Evolutionary conservation across 2,113 vertebrate species (phyloP).

Genomic region (Pionites leucogaster): DNA sequence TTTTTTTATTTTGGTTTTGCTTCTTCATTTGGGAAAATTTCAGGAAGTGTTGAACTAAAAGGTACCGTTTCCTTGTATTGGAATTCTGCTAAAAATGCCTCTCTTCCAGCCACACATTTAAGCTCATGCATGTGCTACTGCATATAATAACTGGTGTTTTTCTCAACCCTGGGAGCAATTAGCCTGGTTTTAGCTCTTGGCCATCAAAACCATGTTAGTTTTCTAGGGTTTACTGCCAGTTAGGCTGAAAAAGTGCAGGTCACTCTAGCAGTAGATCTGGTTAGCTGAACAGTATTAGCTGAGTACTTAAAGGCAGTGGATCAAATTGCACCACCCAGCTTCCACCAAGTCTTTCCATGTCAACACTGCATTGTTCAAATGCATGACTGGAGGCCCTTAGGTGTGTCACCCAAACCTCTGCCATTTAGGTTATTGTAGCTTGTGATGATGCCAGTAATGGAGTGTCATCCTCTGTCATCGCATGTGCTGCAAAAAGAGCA

Average conservation of each 20-base stretch:
- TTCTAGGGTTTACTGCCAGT: background rate
- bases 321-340: background rate
- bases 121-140: background rate
- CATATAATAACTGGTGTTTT: background rate
- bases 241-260: background rate
- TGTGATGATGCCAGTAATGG: rapidly evolving
- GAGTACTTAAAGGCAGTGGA: background rate
- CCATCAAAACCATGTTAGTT: background rate
- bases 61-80: background rate
- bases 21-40: background rate
- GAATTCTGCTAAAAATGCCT: background rate
- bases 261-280: rapidly evolving
- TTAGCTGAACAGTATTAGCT: background rate
- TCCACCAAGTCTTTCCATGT: background rate
- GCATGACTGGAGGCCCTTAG: background rate
- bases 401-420: background rate
- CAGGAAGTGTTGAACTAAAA: background rate
- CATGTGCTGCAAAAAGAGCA: background rate
- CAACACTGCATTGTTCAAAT: background rate
- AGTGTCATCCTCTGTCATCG: background rate
- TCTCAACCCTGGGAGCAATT: background rate
- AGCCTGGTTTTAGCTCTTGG: background rate
- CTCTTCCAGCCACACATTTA: background rate
- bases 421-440: background rate
- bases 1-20: background rate